Percentiles rank a stretch among this genome's conserved stretches.
Conservation (phyloP, 2,797 vertebrate species). For the Microhierax caerulescens region DNA sequence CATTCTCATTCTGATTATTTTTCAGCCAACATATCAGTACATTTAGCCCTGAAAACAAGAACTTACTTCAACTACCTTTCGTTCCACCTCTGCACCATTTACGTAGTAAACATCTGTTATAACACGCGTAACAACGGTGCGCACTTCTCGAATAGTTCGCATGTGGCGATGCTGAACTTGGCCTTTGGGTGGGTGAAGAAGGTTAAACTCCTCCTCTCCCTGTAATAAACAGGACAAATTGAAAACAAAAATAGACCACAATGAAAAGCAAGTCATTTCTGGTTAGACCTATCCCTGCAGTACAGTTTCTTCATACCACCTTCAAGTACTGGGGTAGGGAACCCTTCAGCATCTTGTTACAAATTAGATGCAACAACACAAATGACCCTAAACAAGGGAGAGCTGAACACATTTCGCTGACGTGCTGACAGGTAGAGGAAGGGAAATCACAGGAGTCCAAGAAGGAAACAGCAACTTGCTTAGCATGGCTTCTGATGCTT, state of each 20-base stretch:
- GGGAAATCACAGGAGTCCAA: neutral
- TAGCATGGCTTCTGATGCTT: neutral
- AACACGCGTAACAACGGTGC: conserved; percentile 89
- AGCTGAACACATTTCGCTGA: neutral
- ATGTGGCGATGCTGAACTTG: conserved; percentile 81
- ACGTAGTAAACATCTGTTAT: conserved; percentile 95
- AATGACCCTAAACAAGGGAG: neutral
- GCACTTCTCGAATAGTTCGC: conserved; percentile 91
- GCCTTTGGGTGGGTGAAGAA: conserved; percentile 73
- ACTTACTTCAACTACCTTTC: conserved; percentile 88
- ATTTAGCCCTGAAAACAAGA: neutral
- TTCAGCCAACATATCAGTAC: neutral
- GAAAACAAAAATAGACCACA: neutral
- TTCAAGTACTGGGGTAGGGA: neutral
- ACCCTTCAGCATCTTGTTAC: neutral
- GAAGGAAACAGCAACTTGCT: neutral
- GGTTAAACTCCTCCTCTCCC: conserved; percentile 78
- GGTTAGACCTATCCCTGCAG: neutral
- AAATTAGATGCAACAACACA: neutral
- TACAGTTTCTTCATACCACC: neutral
- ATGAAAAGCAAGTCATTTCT: neutral
- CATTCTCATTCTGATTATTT: neutral
- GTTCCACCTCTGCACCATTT: conserved; percentile 91
- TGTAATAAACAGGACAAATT: conserved; percentile 3
- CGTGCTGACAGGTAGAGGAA: neutral